A percentile compares a stretch with the other conserved stretches of the same genome.
phyloP scores from a whole-genome alignment of 2,888 invertebrate species.

The Thelaira solivaga region DNA sequence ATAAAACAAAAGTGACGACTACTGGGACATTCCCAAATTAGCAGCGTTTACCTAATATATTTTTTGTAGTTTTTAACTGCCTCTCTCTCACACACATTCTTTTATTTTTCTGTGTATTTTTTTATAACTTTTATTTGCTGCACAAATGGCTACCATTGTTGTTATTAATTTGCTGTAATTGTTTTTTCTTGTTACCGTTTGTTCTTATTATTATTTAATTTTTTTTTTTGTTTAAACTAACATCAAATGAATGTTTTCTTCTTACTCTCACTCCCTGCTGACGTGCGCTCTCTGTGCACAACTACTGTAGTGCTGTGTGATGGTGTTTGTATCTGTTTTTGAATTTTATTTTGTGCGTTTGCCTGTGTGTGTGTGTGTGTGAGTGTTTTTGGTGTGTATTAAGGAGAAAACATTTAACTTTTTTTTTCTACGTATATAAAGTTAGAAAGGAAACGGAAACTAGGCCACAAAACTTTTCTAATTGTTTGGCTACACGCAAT shows the following conservation, averaged over 20 bases:
- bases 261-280: neutral
- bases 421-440: slow-evolving; percentile 14
- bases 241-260: slow-evolving; percentile 30
- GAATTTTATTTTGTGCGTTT: neutral
- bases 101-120: neutral
- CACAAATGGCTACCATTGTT: slow-evolving; percentile 64
- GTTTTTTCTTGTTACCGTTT: slow-evolving; percentile 63
- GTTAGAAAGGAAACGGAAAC: slow-evolving; percentile 64
- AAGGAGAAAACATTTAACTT: slow-evolving; percentile 38
- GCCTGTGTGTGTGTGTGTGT: neutral
- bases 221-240: slow-evolving; percentile 41
- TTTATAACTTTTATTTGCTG: slow-evolving; percentile 48
- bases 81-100: no score
- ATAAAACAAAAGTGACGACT: no score
- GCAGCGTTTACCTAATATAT: no score
- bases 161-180: slow-evolving; percentile 70
- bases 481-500: slow-evolving; percentile 68
- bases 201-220: neutral
- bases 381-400: slow-evolving; percentile 1
- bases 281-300: neutral
- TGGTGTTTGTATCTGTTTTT: slow-evolving; percentile 1
- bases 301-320: neutral
- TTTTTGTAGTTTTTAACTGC: no score
- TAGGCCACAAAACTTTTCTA: slow-evolving; percentile 71
- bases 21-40: no score